phyloP scores from a whole-genome alignment of 2,888 invertebrate genomes.

The Chloroclystis v-ata region DNA sequence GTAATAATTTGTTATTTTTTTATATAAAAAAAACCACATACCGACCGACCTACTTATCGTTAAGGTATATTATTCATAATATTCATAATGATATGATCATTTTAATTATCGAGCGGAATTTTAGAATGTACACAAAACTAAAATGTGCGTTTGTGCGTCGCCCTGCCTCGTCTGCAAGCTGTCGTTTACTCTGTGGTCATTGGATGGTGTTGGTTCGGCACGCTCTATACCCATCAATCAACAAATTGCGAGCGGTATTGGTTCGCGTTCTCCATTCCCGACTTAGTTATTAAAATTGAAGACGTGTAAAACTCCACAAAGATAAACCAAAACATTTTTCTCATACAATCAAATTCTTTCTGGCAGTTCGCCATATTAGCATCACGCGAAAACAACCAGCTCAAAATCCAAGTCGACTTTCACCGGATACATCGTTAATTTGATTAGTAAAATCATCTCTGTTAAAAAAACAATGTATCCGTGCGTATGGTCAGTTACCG shows the following conservation, averaged over 20 bases:
- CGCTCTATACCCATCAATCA: constrained; percentile 5
- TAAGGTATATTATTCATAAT: too few species aligned
- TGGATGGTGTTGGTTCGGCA: constrained; percentile 8
- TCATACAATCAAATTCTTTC: constrained; percentile 37
- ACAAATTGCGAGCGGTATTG: constrained; percentile 25
- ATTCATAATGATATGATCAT: too few species aligned
- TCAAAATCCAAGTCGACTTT: constrained; percentile 51
- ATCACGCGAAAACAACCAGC: constrained; percentile 36
- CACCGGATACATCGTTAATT: constrained; percentile 71
- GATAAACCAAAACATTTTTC: constrained; percentile 44
- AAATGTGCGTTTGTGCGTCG: not conserved
- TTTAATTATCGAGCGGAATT: too few species aligned
- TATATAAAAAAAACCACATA: too few species aligned
- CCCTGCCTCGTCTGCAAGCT: constrained; percentile 1
- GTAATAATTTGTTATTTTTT: too few species aligned
- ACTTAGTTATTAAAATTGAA: constrained; percentile 40
- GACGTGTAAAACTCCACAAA: constrained; percentile 50
- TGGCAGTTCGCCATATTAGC: constrained; percentile 37
- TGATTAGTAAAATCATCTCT: constrained; percentile 60
- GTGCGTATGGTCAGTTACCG: constrained; percentile 58
- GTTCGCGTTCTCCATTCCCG: constrained; percentile 36
- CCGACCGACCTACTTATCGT: too few species aligned
- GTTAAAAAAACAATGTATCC: constrained; percentile 58
- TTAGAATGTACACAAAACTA: not conserved
- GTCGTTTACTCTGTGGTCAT: constrained; percentile 14